Percentiles rank a stretch among this genome's conserved stretches.
Evolutionary conservation across 2,888 invertebrate species (phyloP).

Genomic region (Orthonevra nobilis): DNA sequence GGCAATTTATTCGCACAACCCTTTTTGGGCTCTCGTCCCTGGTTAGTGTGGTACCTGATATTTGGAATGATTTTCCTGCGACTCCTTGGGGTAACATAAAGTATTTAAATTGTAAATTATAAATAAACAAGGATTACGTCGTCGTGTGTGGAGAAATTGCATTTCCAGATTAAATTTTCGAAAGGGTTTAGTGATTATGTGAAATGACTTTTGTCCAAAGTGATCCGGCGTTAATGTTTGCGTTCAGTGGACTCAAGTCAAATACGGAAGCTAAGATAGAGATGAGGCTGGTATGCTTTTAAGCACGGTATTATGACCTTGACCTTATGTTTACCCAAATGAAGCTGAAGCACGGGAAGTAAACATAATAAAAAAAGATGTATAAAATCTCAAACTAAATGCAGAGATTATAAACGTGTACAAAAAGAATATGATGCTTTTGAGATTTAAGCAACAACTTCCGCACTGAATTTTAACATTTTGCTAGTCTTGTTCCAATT

Average conservation of each 20-base stretch:
- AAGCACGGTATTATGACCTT: too few relatives aligned
- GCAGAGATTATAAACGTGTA: too few relatives aligned
- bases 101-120: constrained; percentile 70
- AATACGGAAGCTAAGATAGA: neutral
- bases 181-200: constrained; percentile 27
- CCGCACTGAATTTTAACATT: too few relatives aligned
- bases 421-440: too few relatives aligned
- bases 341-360: too few relatives aligned
- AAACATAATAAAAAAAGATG: too few relatives aligned
- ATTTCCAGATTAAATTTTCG: constrained; percentile 54
- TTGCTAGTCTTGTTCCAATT: too few relatives aligned
- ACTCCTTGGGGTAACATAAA: constrained; percentile 63
- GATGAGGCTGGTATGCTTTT: too few relatives aligned
- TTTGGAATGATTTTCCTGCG: constrained; percentile 36
- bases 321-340: too few relatives aligned
- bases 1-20: constrained; percentile 62
- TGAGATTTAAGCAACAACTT: too few relatives aligned
- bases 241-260: neutral
- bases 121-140: constrained; percentile 69
- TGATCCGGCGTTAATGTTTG: neutral
- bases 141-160: constrained; percentile 48
- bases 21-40: constrained; percentile 27
- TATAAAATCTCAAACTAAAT: too few relatives aligned
- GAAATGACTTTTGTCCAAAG: constrained; percentile 4
- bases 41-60: constrained; percentile 12